Percentiles rank a stretch among this genome's conserved stretches.
phyloP scores from a whole-genome alignment of 1,140 invertebrate species.

The Pachypsylla venusta region DNA sequence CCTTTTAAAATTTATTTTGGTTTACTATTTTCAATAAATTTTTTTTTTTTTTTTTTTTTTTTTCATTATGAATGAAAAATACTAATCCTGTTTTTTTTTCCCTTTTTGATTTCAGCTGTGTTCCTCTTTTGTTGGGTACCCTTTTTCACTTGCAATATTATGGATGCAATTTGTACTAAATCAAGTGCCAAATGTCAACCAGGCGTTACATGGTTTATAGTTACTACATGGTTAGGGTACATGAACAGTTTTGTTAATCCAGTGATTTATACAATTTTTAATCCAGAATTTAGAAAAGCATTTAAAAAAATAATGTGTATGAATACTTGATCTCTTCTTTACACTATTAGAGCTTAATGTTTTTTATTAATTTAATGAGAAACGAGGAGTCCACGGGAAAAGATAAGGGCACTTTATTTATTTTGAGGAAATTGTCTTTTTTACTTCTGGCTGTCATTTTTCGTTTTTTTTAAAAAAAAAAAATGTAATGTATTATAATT shows the following conservation, averaged over 20 bases:
- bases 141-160: conserved; percentile 95
- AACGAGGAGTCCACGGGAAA: no score
- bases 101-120: conserved; percentile 46
- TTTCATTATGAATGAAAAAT: no score
- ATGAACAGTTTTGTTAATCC: conserved; percentile 98
- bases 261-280: conserved; percentile 98
- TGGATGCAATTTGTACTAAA: conserved; percentile 90
- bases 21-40: no score
- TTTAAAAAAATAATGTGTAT: conserved; percentile 80
- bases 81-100: conserved; percentile 12
- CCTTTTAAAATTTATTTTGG: no score
- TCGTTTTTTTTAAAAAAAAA: no score
- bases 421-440: no score
- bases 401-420: no score
- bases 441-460: no score
- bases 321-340: conserved; percentile 26
- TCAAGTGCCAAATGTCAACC: conserved; percentile 63
- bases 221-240: conserved; percentile 97
- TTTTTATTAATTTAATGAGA: no score
- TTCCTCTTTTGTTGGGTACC: conserved; percentile 98
- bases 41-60: no score
- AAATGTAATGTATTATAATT: no score
- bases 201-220: conserved; percentile 76
- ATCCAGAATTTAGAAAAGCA: conserved; percentile 96
- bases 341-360: neutral